phyloP scores from a whole-genome alignment of 2,888 invertebrate species.

The Smittia sp. region DNA sequence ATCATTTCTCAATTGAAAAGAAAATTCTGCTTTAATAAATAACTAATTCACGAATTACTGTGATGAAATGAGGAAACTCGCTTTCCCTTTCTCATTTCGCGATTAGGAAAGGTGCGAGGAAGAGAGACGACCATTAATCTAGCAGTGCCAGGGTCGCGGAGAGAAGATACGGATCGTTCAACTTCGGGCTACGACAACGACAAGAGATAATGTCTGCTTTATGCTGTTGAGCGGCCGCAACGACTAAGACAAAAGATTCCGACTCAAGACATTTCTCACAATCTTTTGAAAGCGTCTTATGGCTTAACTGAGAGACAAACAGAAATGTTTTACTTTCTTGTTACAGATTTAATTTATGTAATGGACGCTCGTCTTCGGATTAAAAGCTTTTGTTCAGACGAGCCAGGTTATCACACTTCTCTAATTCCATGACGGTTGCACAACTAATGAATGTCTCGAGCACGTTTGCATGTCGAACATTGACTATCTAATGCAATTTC shows the following conservation, averaged over 20 bases:
- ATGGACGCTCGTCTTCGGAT: constrained; percentile 14
- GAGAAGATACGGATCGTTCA: background rate
- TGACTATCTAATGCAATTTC: too few relatives aligned
- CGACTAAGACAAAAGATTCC: background rate
- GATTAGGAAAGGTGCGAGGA: background rate
- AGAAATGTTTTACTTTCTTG: background rate
- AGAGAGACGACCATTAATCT: background rate
- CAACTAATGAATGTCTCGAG: too few relatives aligned
- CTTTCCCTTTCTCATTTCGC: too few relatives aligned
- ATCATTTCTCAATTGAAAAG: too few relatives aligned
- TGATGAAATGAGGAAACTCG: too few relatives aligned
- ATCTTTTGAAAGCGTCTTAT: background rate
- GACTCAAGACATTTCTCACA: background rate
- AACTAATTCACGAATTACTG: too few relatives aligned
- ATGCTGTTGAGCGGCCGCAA: background rate
- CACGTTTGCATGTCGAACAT: too few relatives aligned
- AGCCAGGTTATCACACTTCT: background rate
- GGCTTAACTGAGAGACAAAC: background rate
- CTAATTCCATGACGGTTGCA: background rate
- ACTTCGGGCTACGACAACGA: background rate
- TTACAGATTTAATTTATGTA: constrained; percentile 21
- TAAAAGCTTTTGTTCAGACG: background rate
- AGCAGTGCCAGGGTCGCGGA: background rate
- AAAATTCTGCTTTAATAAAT: too few relatives aligned
- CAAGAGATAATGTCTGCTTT: constrained; percentile 8